Base-by-base conservation (phyloP, 2,113 vertebrate species). In the Ifrita kowaldi region DNA sequence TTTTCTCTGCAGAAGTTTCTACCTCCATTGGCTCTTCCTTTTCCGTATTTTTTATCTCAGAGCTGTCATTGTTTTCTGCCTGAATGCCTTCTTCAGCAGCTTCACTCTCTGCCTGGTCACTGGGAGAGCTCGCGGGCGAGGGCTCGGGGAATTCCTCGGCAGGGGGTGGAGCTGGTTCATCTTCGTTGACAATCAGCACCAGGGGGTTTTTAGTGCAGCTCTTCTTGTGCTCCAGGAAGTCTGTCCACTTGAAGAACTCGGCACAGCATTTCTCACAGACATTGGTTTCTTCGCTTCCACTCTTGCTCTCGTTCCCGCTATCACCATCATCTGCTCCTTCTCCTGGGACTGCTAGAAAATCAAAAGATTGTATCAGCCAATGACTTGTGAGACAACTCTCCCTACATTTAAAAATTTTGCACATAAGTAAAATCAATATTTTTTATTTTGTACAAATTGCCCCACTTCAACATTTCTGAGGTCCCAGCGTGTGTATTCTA, bases 201-300 rank as follows among this genome's bases (percentile, higher is more conserved):
- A 98, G 98, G 5, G 99, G 99, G 97, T 99, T 99, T 97, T 99
- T 99, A 75, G 99, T 99, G 97, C 99, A 99, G 97, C 88, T 98
- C 86, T 98, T 98, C 97, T 99, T 98, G 98, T 99, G 99, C 97
- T 98, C 98, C 97, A 99, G 98, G 96, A 99, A 99, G 98, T 99
- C 99, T 0, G 98, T 97, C 99, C 99, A 99, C 98, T 99, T 99
- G 98, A 99, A 99, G 98, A 99, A 99, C 96, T 99, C 99, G 0
- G 99, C 99, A 4, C 99, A 99, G 97, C 99, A 99, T 96, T 99
- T 98, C 95, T 99, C 99, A 57, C 99, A 99, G 89, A 99, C 95
- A 6, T 98, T 99, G 49, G 99, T 99, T 97, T 99, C 99, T 96
- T 99, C 99, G 4, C 99, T 98, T 92, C 99, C 99, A 4, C 99